Conservation (phyloP, 2,113 vertebrate species). For the Peucedramus taeniatus region DNA sequence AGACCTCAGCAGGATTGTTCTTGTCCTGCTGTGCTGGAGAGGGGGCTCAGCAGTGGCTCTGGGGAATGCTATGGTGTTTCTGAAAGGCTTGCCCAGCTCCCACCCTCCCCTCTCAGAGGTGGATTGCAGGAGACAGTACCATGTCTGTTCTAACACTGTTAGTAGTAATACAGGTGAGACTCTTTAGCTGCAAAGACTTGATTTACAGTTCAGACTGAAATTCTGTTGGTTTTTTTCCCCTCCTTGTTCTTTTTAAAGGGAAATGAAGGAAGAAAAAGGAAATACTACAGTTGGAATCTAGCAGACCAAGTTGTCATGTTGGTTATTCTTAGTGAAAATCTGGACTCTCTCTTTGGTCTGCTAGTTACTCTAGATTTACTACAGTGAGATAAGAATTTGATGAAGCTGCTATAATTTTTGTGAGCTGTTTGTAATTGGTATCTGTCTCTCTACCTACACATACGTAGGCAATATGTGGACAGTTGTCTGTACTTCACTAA, state of each 20-base stretch:
- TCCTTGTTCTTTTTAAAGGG: fast-evolving
- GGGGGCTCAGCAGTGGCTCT: neutral
- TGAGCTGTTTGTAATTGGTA: neutral
- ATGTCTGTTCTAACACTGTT: neutral
- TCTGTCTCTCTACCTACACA: neutral
- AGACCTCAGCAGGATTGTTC: neutral
- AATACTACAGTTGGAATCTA: neutral
- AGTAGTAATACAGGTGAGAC: neutral
- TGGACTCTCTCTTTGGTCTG: neutral
- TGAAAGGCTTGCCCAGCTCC: neutral
- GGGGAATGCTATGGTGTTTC: fast-evolving
- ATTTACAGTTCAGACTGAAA: neutral
- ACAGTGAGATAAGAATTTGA: neutral
- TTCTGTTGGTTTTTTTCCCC: neutral
- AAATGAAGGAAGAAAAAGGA: neutral
- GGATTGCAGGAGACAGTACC: neutral
- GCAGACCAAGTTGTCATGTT: neutral
- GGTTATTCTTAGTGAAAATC: neutral
- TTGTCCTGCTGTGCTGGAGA: neutral
- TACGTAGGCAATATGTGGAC: neutral
- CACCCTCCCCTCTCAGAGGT: neutral
- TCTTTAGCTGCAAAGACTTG: neutral
- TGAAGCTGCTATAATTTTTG: neutral
- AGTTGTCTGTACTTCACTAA: neutral
- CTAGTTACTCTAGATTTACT: neutral